These are phyloP conservation scores for Thysanoteuthis rhombus DNA, from an alignment of 2,888 invertebrate species.

Conservation along the genomic window DNA sequence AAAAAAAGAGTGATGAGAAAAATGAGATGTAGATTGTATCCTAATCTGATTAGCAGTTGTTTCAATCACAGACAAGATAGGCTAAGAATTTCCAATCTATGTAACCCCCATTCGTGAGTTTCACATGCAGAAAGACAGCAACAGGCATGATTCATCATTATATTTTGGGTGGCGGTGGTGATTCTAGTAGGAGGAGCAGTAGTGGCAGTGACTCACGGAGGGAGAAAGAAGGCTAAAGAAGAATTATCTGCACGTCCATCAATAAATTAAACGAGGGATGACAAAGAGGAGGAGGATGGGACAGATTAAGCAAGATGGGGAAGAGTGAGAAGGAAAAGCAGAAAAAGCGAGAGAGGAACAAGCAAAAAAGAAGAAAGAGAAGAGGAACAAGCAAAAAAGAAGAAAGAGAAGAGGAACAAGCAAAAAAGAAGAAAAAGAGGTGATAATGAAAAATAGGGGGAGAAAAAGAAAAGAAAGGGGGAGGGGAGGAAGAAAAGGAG, in stretches of 20 bases:
- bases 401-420: too few relatives aligned
- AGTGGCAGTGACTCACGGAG: background rate
- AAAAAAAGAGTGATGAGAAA: background rate
- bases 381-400: too few relatives aligned
- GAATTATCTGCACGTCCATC: background rate
- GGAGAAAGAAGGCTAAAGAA: background rate
- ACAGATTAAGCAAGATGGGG: too few relatives aligned
- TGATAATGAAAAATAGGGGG: too few relatives aligned
- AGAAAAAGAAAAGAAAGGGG: too few relatives aligned
- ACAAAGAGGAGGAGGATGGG: too few relatives aligned
- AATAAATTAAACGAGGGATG: background rate
- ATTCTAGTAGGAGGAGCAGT: background rate
- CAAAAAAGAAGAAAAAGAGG: too few relatives aligned
- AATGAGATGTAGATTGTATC: background rate
- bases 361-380: too few relatives aligned
- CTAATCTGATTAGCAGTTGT: background rate
- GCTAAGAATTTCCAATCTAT: background rate
- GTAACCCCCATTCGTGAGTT: background rate
- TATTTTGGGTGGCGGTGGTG: background rate
- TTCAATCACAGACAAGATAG: background rate
- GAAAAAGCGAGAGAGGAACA: too few relatives aligned
- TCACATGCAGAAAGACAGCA: background rate
- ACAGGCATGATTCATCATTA: background rate
- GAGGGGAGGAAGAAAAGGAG: too few relatives aligned
- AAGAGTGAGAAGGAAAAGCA: too few relatives aligned